Base-by-base conservation (phyloP, 1,140 invertebrate genomes). In the Lithobius niger region DNA sequence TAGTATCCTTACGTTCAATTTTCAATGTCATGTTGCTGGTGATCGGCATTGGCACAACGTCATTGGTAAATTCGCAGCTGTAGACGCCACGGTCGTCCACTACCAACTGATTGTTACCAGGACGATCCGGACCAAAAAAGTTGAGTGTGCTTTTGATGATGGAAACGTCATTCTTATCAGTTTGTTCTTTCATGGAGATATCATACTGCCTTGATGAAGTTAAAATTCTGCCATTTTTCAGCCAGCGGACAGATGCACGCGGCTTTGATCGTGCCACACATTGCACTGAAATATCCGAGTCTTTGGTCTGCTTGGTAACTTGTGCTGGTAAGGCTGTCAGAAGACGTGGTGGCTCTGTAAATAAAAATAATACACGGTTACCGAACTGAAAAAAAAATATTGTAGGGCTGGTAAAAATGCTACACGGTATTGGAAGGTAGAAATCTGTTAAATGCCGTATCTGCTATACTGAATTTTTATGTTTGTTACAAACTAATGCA, bases 251-350 rank as follows among this genome's bases (percentile, higher is more conserved):
- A 18, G 71, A 77, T 0, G 90, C 89, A 36, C 82, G 77, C 0
- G 90, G 91, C 67, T 93, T 94, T 1, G 87, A 89, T 62, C 84
- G 80, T 26, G 88, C 88, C 55, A 82, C 80, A 64, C 90, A 94
- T 0, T 82, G 81, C 1, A 90, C 79, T 19, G 80, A 79, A 64
- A 87, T 89, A 55, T 86, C 82, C 0, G 77, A 77, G 58, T 91
- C 87, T 10, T 83, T 83, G n/a, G 86, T 82, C 57, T 82, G 77
- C 60, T 51, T 67, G 64, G 67, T 62, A 24, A 61, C 61, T 56
- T 66, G 64, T 3, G 86, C 83, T 62, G 85, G 84, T n/a, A 93
- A 71, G 64, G 88, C 86, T 21, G 81, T 77, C 42, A 86, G 75
- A 63, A 94, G 84, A 55, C 82, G 81, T 0, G 90, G 88, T 1